Evolutionary conservation across 1,140 invertebrate genomes (phyloP), one percentile per base, ranked within the genome.

Genomic region (Nebria ingens): DNA sequence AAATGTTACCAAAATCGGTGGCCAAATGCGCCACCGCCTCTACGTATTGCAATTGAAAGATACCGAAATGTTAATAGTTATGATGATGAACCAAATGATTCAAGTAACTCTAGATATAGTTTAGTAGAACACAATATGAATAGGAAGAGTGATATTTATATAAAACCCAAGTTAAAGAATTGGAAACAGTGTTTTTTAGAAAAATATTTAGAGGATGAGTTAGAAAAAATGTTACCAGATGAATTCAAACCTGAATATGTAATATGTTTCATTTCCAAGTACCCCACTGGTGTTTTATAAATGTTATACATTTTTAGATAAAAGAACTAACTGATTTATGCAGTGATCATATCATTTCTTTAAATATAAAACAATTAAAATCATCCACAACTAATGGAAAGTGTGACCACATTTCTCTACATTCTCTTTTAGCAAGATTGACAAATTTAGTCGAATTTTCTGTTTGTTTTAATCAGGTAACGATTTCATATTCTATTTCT

Each of bases 101-200:
- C 9, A 45, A 12, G 4, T 12, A 45, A 11, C 17, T 45, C 40
- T 9, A 17, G 9, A 34, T n/a, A 34, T 34, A 34, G 25, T 34
- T 34, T n/a, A 34, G n/a, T 9, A 34, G n/a, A 9, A 34, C n/a
- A 6, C 6, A 34, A 34, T 34, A n/a, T n/a, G n/a, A n/a, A n/a
- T n/a, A n/a, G n/a, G n/a, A n/a, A n/a, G n/a, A n/a, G n/a, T n/a
- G n/a, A n/a, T n/a, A n/a, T n/a, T n/a, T n/a, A n/a, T n/a, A n/a
- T n/a, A n/a, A n/a, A n/a, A n/a, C 25, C 25, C n/a, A 6, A 9
- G 25, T n/a, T 34, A 34, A 45, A 45, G 17, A 45, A 9, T 12
- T 45, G 40, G 40, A 45, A 45, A 45, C 40, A 45, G 17, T 45
- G 6, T 6, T 45, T 45, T 45, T 9, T 45, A 17, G 40, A 45